These are phyloP conservation scores for Tetragonula clypearis DNA, from an alignment of 1,140 invertebrate species.

Conservation along the genomic window DNA sequence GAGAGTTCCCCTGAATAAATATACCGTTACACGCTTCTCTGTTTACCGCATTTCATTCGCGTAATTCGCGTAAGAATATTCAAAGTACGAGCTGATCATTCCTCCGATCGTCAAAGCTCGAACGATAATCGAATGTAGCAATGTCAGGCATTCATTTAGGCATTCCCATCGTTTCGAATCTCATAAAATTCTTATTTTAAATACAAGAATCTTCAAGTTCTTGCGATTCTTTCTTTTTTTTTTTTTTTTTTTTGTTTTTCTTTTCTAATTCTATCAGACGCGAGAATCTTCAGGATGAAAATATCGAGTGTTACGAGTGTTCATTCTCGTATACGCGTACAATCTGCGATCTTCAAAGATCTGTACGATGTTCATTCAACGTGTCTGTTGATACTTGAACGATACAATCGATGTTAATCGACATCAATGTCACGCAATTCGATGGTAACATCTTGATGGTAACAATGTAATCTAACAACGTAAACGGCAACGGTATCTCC, in stretches of 20 bases:
- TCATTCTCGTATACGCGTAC: too few species aligned
- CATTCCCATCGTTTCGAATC: not conserved
- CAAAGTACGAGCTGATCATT: not conserved
- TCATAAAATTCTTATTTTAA: not conserved
- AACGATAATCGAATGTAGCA: not conserved
- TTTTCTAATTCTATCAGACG: not conserved
- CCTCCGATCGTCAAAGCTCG: not conserved
- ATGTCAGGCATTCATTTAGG: not conserved
- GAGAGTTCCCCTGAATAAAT: not conserved
- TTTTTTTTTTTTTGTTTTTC: not conserved
- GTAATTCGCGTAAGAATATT: not conserved
- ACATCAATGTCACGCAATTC: not conserved
- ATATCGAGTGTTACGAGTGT: too few species aligned
- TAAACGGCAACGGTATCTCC: too few species aligned
- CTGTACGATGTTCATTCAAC: not conserved
- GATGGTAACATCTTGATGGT: not conserved
- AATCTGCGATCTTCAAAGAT: not conserved
- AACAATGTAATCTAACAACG: not conserved
- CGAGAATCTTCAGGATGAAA: not conserved
- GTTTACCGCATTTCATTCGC: not conserved
- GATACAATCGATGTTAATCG: not conserved
- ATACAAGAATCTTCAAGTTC: slow-evolving; percentile 2
- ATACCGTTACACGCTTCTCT: not conserved
- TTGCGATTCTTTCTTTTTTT: not conserved
- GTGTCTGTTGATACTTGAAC: not conserved